phyloP scores from a whole-genome alignment of 2,888 invertebrate genomes.

The Megaustenia siamemsis region DNA sequence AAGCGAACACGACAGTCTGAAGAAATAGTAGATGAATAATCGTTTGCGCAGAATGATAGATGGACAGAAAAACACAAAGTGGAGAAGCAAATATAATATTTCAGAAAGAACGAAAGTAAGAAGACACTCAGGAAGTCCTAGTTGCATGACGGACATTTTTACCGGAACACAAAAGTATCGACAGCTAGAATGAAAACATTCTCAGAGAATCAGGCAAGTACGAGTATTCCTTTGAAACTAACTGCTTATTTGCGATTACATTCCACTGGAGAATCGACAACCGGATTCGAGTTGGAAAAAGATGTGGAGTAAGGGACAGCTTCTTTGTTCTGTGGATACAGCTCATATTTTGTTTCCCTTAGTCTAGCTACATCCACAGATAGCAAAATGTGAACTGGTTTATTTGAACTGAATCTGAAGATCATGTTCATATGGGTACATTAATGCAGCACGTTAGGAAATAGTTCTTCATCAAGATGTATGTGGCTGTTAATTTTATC shows the following conservation, averaged over 20 bases:
- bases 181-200: neutral
- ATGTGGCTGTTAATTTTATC: too few species aligned
- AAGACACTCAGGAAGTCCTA: neutral
- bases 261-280: neutral
- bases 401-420: neutral
- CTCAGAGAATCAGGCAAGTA: neutral
- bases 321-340: slow-evolving; percentile 14
- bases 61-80: neutral
- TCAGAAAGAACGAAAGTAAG: neutral
- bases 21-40: too few species aligned
- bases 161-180: neutral
- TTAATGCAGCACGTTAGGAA: neutral
- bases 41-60: neutral
- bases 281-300: neutral
- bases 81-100: neutral
- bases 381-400: neutral
- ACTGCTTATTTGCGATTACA: neutral
- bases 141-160: neutral
- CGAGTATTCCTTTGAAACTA: slow-evolving; percentile 20
- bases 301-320: neutral
- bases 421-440: neutral
- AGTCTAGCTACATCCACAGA: neutral
- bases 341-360: neutral
- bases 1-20: too few species aligned
- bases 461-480: too few species aligned